Evolutionary conservation across 2,888 invertebrate genomes (phyloP).

Genomic region (Ypsolopha scabrella): DNA sequence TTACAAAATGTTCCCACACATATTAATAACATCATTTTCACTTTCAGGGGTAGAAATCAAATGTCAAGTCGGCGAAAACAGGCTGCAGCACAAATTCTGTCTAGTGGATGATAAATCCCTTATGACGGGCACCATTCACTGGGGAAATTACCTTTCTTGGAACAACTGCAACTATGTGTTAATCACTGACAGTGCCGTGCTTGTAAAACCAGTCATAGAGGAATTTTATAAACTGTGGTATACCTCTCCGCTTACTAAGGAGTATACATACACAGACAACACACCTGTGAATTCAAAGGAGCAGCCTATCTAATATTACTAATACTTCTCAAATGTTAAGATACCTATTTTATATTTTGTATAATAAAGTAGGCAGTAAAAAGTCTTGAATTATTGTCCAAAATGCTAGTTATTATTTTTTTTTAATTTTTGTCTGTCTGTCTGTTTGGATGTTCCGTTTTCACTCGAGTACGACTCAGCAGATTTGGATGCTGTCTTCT

Average conservation of each 20-base stretch:
- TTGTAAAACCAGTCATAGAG: conserved; percentile 65
- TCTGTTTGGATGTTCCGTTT: too few species aligned
- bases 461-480: too few species aligned
- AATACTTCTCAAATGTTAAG: neutral
- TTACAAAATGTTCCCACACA: too few species aligned
- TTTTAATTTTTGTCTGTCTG: too few species aligned
- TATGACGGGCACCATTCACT: conserved; percentile 81
- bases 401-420: too few species aligned
- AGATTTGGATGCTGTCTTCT: too few species aligned
- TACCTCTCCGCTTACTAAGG: conserved; percentile 5
- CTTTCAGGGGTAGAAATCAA: conserved; percentile 70
- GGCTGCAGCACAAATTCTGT: conserved; percentile 86
- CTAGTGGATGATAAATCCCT: conserved; percentile 73
- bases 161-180: conserved; percentile 80
- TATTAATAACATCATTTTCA: neutral
- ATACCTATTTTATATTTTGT: too few species aligned
- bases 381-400: too few species aligned
- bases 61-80: conserved; percentile 44
- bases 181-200: conserved; percentile 66
- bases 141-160: conserved; percentile 78
- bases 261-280: too few species aligned
- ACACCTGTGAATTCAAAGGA: neutral
- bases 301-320: neutral
- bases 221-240: conserved; percentile 76
- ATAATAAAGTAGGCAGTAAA: too few species aligned